Evolutionary conservation across 2,113 vertebrate species (phyloP).

Genomic region (Pseudolaguvia tuberculata): DNA sequence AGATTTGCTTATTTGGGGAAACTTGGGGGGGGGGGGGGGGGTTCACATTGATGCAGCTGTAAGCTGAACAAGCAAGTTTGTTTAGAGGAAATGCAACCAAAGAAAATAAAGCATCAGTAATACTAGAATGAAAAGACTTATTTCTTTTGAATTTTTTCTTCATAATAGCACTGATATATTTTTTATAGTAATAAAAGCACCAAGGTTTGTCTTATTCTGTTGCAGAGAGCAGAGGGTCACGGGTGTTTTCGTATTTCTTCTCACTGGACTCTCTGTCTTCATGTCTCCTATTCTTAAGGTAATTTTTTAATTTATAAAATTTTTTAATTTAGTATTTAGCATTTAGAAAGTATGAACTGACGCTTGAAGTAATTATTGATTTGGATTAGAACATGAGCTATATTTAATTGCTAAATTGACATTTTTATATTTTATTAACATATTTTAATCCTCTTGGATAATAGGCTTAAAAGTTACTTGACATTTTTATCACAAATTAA

Average conservation of each 20-base stretch:
- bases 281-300: slow-evolving; percentile 99
- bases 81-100: slow-evolving; percentile 7
- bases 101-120: not conserved
- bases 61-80: slow-evolving; percentile 63
- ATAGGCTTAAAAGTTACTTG: not conserved
- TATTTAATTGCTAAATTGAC: not conserved
- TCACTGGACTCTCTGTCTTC: slow-evolving; percentile 96
- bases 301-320: slow-evolving; percentile 44
- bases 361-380: not conserved
- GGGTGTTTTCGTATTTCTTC: slow-evolving; percentile 84
- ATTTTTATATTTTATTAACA: not conserved
- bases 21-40: slow-evolving; percentile 39
- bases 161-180: not conserved
- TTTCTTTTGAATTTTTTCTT: not conserved
- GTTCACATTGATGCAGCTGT: slow-evolving; percentile 63
- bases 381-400: not conserved
- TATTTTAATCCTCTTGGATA: not conserved
- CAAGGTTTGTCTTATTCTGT: slow-evolving; percentile 36
- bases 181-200: not conserved
- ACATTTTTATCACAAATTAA: not conserved
- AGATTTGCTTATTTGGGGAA: slow-evolving; percentile 38
- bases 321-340: too few relatives aligned
- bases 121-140: not conserved
- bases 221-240: slow-evolving; percentile 94
- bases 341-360: not conserved